Percentiles rank a stretch among this genome's conserved stretches.
phyloP scores from a whole-genome alignment of 2,888 invertebrate genomes.

The Zygothrica quintamaculata region DNA sequence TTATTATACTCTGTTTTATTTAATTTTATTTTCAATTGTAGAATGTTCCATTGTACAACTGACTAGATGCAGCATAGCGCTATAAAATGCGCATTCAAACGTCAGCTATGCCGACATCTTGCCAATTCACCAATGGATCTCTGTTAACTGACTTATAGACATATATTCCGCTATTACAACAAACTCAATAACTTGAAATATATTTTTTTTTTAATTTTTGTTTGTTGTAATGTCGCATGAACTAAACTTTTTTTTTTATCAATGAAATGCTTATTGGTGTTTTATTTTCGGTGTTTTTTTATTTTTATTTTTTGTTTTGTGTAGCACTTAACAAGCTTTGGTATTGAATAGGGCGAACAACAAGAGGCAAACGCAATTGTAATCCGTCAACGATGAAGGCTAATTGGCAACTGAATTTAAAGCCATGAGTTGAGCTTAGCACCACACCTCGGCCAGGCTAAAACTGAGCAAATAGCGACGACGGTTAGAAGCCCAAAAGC shows the following conservation, averaged over 20 bases:
- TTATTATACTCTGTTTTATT: no score
- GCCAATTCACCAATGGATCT: constrained; percentile 84
- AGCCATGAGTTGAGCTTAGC: constrained; percentile 79
- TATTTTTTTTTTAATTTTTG: constrained; percentile 20
- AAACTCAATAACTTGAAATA: constrained; percentile 24
- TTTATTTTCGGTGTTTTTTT: no score
- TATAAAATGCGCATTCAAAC: constrained; percentile 74
- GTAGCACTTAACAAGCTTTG: constrained; percentile 71
- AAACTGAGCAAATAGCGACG: constrained; percentile 42
- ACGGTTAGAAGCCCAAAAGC: constrained; percentile 60
- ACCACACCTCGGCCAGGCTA: constrained; percentile 82
- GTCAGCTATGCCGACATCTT: constrained; percentile 85
- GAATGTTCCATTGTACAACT: constrained; percentile 83
- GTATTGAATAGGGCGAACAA: constrained; percentile 75
- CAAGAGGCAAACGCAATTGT: constrained; percentile 60
- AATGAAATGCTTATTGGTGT: constrained; percentile 74
- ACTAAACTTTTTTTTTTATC: constrained; percentile 59
- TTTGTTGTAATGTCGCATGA: constrained; percentile 41
- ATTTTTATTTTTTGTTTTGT: constrained; percentile 21
- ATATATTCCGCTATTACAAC: constrained; percentile 20
- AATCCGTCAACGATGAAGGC: constrained; percentile 82
- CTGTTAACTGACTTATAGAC: constrained; percentile 9
- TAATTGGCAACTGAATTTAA: constrained; percentile 84
- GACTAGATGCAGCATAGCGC: constrained; percentile 85
- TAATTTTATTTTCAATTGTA: constrained; percentile 42